Evolutionary conservation across 1,140 invertebrate genomes (phyloP).

Genomic region (Sycophila sp.): DNA sequence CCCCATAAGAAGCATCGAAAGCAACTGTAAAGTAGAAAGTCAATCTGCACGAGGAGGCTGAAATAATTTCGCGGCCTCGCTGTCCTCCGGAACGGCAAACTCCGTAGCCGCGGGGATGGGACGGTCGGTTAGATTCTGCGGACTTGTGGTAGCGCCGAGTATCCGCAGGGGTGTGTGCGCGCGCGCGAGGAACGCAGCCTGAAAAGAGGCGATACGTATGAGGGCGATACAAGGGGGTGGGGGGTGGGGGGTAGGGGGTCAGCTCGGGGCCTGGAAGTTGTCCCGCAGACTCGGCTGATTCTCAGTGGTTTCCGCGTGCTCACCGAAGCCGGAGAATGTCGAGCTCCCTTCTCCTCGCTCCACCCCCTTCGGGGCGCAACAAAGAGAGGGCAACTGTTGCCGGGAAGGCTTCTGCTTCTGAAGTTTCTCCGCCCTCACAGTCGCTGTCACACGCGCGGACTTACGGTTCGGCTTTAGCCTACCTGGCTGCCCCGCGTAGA

Average conservation of each 20-base stretch:
- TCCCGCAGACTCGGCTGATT: slow-evolving; percentile 1
- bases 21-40: too few species aligned
- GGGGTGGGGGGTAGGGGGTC: too few species aligned
- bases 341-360: too few species aligned
- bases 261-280: slow-evolving; percentile 6
- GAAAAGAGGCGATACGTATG: background rate
- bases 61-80: too few species aligned
- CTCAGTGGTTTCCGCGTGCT: slow-evolving; percentile 18
- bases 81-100: too few species aligned
- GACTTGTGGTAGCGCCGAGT: background rate
- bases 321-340: slow-evolving; percentile 26
- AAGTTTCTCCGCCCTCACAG: slow-evolving; percentile 10
- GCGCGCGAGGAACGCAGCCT: background rate
- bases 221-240: too few species aligned
- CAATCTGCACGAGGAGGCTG: too few species aligned
- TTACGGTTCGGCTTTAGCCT: too few species aligned
- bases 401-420: slow-evolving; percentile 13
- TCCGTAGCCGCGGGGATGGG: too few species aligned
- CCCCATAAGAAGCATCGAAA: too few species aligned
- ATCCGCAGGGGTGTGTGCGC: background rate
- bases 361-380: background rate
- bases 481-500: too few species aligned
- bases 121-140: background rate
- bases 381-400: slow-evolving; percentile 5
- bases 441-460: background rate